Percentiles rank a stretch among this genome's conserved stretches.
Evolutionary conservation across 2,113 vertebrate species (phyloP).

Genomic region (Pluvialis apricaria): DNA sequence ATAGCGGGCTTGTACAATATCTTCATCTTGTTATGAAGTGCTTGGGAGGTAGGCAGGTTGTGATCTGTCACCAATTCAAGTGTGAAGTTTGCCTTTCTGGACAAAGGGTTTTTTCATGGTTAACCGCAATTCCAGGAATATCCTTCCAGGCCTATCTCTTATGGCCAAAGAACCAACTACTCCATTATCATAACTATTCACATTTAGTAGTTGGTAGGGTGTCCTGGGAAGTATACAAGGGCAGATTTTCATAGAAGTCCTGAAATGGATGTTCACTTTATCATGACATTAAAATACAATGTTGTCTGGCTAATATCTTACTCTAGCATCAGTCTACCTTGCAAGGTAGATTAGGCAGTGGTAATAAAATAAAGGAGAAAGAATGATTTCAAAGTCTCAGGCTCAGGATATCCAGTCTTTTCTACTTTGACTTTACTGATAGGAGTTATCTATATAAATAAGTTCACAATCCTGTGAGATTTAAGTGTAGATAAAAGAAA

Average conservation of each 20-base stretch:
- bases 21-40: not conserved
- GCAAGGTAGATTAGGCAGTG: not conserved
- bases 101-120: not conserved
- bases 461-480: not conserved
- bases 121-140: not conserved
- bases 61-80: not conserved
- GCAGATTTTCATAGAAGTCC: not conserved
- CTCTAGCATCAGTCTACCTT: not conserved
- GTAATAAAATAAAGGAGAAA: not conserved
- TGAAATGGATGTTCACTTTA: not conserved
- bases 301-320: not conserved
- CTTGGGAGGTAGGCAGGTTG: not conserved
- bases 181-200: not conserved
- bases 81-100: not conserved
- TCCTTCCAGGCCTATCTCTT: not conserved
- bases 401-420: not conserved
- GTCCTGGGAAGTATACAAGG: not conserved
- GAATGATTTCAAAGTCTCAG: not conserved
- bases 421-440: not conserved
- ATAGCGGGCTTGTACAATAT: not conserved
- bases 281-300: not conserved
- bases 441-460: not conserved
- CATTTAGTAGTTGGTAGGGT: not conserved
- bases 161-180: not conserved
- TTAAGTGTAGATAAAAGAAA: not conserved